Evolutionary conservation across 2,113 vertebrate species (phyloP).

Genomic region (Ammodytes dubius): DNA sequence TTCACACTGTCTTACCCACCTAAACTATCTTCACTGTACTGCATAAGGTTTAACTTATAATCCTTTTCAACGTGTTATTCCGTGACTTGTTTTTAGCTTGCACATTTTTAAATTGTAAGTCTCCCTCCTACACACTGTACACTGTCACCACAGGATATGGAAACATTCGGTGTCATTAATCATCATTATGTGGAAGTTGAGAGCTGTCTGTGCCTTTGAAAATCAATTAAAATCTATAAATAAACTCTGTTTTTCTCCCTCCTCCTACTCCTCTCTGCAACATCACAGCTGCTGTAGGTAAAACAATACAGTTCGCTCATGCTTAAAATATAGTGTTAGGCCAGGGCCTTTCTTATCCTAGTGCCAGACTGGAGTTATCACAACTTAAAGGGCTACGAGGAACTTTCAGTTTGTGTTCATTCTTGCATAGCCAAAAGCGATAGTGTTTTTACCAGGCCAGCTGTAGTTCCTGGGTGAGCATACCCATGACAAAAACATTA

Average conservation of each 20-base stretch:
- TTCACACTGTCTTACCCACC: neutral
- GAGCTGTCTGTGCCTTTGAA: neutral
- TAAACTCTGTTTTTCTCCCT: no score
- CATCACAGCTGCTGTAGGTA: neutral
- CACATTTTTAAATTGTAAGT: neutral
- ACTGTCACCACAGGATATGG: neutral
- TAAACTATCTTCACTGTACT: neutral
- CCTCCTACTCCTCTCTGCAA: neutral
- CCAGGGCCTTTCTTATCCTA: neutral
- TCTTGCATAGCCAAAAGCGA: no score
- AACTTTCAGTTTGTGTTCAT: no score
- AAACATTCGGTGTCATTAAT: neutral
- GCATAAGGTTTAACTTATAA: neutral
- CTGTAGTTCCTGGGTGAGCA: no score
- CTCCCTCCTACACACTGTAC: neutral
- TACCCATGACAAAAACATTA: no score
- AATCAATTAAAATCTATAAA: no score
- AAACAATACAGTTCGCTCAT: neutral
- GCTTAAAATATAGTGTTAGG: neutral
- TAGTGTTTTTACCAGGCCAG: no score
- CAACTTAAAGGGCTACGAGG: neutral
- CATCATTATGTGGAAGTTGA: neutral
- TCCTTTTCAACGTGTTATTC: neutral
- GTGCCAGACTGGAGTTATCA: neutral
- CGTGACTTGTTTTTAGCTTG: neutral